phyloP scores from a whole-genome alignment of 2,113 vertebrate species.

The Falcunculus frontatus region DNA sequence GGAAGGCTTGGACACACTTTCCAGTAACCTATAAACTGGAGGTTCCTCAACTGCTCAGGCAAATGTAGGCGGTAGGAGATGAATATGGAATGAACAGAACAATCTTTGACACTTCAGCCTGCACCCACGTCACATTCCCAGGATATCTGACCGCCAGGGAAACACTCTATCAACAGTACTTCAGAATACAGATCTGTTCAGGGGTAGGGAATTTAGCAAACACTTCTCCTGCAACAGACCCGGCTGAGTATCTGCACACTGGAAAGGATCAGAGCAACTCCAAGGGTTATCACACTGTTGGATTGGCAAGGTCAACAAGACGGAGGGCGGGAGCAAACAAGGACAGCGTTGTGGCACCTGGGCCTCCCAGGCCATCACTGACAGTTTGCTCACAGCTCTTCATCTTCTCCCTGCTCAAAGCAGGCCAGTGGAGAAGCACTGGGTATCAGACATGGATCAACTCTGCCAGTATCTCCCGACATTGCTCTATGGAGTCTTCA shows the following conservation, averaged over 20 bases:
- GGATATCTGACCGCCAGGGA: neutral
- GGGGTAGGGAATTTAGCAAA: neutral
- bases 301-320: neutral
- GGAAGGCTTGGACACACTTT: neutral
- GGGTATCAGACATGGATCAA: neutral
- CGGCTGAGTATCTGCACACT: neutral
- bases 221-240: neutral
- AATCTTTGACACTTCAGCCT: neutral
- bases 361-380: neutral
- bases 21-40: neutral
- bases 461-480: neutral
- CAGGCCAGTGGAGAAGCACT: neutral
- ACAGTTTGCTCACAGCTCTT: neutral
- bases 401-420: neutral
- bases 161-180: neutral
- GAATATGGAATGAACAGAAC: neutral
- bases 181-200: neutral
- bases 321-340: neutral
- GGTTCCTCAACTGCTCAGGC: neutral
- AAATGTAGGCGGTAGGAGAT: neutral
- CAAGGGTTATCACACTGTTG: neutral
- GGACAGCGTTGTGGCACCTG: neutral
- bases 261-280: neutral
- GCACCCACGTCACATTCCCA: neutral
- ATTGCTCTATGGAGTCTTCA: neutral